Evolutionary conservation across 2,113 vertebrate genomes (phyloP).

Genomic region (Malurus elegans): DNA sequence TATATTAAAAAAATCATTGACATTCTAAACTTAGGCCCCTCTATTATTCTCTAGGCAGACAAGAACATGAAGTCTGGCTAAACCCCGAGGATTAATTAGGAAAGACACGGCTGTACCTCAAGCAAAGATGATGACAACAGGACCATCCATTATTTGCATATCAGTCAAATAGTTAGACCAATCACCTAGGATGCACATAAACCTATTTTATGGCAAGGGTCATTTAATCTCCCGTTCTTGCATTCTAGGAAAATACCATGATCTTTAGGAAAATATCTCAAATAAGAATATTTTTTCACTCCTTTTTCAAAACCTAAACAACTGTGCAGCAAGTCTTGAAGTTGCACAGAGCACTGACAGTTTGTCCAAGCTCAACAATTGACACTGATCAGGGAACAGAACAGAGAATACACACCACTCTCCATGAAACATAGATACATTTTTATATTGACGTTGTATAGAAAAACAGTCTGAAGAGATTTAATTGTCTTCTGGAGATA

Average conservation of each 20-base stretch:
- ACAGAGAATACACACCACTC: not conserved
- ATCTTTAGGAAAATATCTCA: not conserved
- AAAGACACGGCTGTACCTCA: not conserved
- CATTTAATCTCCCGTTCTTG: not conserved
- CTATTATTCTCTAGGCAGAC: not conserved
- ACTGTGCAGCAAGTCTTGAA: not conserved
- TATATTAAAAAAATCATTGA: not conserved
- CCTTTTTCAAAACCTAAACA: not conserved
- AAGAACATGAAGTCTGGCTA: not conserved
- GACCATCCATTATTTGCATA: not conserved
- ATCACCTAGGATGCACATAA: not conserved
- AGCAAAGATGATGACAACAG: not conserved
- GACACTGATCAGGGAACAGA: not conserved
- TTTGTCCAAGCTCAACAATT: not conserved
- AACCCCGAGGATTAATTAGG: not conserved
- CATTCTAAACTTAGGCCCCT: not conserved
- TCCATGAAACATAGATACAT: not conserved
- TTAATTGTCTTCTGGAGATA: not conserved
- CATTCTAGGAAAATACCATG: not conserved
- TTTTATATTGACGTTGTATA: not conserved
- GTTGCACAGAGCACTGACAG: not conserved
- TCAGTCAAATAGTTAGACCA: not conserved
- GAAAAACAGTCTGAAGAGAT: not conserved
- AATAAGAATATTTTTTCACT: not conserved
- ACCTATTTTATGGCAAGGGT: not conserved